A percentile compares a stretch with the other conserved stretches of the same genome.
Conservation (phyloP, 2,888 invertebrate species). For the Plebejus melissa region DNA sequence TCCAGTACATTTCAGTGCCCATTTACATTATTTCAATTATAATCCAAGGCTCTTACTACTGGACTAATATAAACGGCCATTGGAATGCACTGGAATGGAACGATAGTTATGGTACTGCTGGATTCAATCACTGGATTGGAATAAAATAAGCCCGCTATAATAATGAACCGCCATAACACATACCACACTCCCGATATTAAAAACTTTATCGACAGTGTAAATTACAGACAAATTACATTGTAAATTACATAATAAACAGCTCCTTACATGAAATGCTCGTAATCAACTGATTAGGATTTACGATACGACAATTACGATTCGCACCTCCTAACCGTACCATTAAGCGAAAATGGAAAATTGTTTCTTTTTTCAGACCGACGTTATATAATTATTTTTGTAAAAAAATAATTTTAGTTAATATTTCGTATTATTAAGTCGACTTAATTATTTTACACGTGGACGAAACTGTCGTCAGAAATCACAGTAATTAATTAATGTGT, state of each 20-base stretch:
- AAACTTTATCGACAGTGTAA: background rate
- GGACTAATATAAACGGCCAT: too few relatives aligned
- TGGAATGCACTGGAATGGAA: too few relatives aligned
- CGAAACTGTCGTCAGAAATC: background rate
- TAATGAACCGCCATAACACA: background rate
- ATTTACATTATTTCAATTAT: too few relatives aligned
- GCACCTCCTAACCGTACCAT: background rate
- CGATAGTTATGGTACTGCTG: too few relatives aligned
- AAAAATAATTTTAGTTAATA: background rate
- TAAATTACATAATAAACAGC: background rate
- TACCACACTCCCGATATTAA: background rate
- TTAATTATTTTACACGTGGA: background rate
- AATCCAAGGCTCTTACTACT: too few relatives aligned
- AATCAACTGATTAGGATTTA: constrained; percentile 23
- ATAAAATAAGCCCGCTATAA: too few relatives aligned
- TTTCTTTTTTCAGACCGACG: background rate
- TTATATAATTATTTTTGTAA: background rate
- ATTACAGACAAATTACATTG: background rate
- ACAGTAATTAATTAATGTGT: background rate
- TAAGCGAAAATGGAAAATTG: background rate
- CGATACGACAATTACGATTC: constrained; percentile 18
- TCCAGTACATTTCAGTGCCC: too few relatives aligned
- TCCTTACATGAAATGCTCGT: background rate
- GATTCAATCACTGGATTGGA: too few relatives aligned
- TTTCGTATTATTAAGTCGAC: background rate